Evolutionary conservation across 2,797 vertebrate species (phyloP), one percentile per base, ranked within the genome.

Genomic region (Acanthopagrus latus): DNA sequence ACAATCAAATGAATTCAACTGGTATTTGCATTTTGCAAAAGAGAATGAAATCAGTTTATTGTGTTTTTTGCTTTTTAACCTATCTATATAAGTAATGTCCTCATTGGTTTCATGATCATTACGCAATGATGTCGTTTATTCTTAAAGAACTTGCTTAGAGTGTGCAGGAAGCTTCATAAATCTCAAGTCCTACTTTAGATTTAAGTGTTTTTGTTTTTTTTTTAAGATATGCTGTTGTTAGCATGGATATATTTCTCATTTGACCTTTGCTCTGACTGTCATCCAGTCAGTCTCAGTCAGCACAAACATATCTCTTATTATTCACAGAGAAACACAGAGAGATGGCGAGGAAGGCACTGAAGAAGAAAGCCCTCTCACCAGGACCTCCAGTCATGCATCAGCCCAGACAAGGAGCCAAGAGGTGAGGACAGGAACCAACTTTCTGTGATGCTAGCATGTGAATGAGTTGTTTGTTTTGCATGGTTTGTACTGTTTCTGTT

Each of bases 321-420:
- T 93, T 83, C 73, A 0, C 77, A 99, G 98, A 98, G 89, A 96
- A 96, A 92, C 98, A 97, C 86, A 93, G 97, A 2, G 97, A 99
- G 84, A 94, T 97, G 94, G 97, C 96, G 1, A 96, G 95, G 78
- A 96, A 96, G 48, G 95, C 94, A 0, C 93, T 98, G 65, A 96
- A 96, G 87, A 97, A 96, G 91, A 99, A 98, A 88, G 96, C 96
- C 56, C 92, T 97, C 72, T 94, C 95, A 67, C 93, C 95, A 7
- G 96, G 88, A 51, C 94, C 83, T 52, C 75, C 96, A 0, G 74
- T 93, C 7, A 81, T 90, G 14, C 93, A 93, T 60, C 97, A 95
- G 82, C 94, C 79, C 1, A 95, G 96, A 73, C 89, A 90, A 21
- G 88, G 93, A 20, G 84, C 91, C 18, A 98, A 96, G 91, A 98